phyloP scores from a whole-genome alignment of 2,888 invertebrate species.

The Eugnorisma glareosa region DNA sequence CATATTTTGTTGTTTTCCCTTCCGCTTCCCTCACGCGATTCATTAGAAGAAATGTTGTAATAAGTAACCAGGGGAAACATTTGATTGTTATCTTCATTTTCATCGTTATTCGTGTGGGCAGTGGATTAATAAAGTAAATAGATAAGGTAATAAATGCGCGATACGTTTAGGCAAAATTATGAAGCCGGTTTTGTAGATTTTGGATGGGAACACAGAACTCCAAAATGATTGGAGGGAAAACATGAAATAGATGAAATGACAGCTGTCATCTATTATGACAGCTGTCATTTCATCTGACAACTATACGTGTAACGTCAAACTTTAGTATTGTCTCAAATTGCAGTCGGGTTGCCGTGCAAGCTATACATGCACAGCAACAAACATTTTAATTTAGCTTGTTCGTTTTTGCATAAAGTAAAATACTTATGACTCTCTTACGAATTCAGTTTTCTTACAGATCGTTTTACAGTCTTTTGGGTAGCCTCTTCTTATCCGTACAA shows the following conservation, averaged over 20 bases:
- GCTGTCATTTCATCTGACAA: not conserved
- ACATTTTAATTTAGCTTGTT: not conserved
- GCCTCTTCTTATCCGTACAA: not conserved
- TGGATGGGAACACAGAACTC: not conserved
- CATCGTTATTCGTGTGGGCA: constrained; percentile 30
- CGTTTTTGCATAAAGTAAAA: not conserved
- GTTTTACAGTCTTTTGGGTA: not conserved
- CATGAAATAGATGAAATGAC: not conserved
- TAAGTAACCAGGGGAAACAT: constrained; percentile 53
- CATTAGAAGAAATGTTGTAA: constrained; percentile 48
- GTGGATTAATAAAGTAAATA: constrained; percentile 24
- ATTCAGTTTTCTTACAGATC: not conserved
- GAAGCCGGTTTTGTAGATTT: not conserved
- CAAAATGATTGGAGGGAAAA: not conserved
- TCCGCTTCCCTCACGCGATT: constrained; percentile 46
- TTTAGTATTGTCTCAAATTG: not conserved
- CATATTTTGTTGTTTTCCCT: constrained; percentile 56
- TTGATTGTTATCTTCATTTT: constrained; percentile 53
- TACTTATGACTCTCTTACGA: not conserved
- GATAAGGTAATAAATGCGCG: not conserved
- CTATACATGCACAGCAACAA: not conserved
- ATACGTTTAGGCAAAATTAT: constrained; percentile 3
- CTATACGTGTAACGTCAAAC: not conserved
- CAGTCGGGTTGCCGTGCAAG: not conserved
- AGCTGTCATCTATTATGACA: constrained; percentile 2